phyloP scores from a whole-genome alignment of 1,140 invertebrate genomes.

The Ooceraea biroi region DNA sequence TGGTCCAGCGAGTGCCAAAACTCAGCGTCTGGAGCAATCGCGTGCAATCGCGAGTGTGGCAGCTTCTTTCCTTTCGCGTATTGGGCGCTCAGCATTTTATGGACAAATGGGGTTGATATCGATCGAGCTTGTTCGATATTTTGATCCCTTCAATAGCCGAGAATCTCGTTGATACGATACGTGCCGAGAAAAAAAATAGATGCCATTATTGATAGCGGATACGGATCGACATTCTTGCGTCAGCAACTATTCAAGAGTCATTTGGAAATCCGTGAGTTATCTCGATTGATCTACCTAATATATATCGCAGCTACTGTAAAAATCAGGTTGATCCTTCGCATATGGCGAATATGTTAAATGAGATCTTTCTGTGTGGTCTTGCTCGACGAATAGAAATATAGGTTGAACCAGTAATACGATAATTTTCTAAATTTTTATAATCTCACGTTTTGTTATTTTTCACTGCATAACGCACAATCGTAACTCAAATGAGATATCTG shows the following conservation, averaged over 20 bases:
- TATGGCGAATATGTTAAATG: constrained; percentile 27
- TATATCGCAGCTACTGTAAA: constrained; percentile 14
- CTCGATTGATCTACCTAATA: constrained; percentile 55
- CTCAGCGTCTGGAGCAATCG: constrained; percentile 3
- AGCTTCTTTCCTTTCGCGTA: neutral
- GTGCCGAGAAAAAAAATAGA: constrained; percentile 14
- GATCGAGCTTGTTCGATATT: neutral
- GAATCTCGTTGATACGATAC: neutral
- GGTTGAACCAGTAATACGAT: neutral
- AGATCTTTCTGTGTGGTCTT: neutral
- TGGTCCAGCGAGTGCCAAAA: constrained; percentile 34
- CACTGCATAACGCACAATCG: neutral
- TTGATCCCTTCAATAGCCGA: neutral
- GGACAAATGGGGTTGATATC: neutral
- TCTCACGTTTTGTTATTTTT: neutral
- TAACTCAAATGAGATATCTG: neutral
- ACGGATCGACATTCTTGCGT: neutral
- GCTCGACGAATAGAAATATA: neutral
- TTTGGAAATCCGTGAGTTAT: constrained; percentile 47
- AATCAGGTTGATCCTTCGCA: constrained; percentile 3
- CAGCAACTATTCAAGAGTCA: constrained; percentile 29
- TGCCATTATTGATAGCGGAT: constrained; percentile 23
- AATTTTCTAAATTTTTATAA: neutral
- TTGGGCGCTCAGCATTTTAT: neutral
- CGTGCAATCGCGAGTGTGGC: constrained; percentile 17